phyloP scores from a whole-genome alignment of 2,888 invertebrate genomes.

The Pandemis heparana region DNA sequence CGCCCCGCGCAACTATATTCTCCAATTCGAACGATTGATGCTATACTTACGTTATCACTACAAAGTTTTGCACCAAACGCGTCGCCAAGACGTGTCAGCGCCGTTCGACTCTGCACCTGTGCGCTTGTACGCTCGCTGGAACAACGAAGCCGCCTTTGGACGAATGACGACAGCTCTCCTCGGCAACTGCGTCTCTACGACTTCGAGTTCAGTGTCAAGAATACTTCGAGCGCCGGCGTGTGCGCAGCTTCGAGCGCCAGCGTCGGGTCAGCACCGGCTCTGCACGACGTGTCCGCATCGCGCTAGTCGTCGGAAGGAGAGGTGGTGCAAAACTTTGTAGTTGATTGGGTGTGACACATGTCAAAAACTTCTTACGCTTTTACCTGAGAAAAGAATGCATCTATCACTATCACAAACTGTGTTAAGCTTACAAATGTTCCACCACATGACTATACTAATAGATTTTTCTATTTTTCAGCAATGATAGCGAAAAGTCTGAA shows the following conservation, averaged over 20 bases:
- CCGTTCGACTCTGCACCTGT: slow-evolving; percentile 43
- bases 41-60: slow-evolving; percentile 72
- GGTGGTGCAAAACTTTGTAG: slow-evolving; percentile 86
- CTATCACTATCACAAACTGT: slow-evolving; percentile 18
- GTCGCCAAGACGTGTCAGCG: slow-evolving; percentile 17
- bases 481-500: slow-evolving; percentile 71
- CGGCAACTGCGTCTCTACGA: not conserved
- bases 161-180: slow-evolving; percentile 1
- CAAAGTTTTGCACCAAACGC: slow-evolving; percentile 82
- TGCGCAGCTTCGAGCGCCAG: slow-evolving; percentile 37
- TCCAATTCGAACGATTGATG: slow-evolving; percentile 59
- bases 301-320: slow-evolving; percentile 55
- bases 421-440: not conserved
- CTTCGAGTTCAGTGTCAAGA: slow-evolving; percentile 7
- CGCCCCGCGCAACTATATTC: slow-evolving; percentile 74
- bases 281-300: slow-evolving; percentile 25
- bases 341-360: slow-evolving; percentile 54
- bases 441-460: slow-evolving; percentile 47
- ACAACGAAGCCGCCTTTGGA: slow-evolving; percentile 1
- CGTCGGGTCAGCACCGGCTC: slow-evolving; percentile 18
- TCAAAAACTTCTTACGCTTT: slow-evolving; percentile 29
- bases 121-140: slow-evolving; percentile 13
- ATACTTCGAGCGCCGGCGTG: slow-evolving; percentile 8
- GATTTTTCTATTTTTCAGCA: slow-evolving; percentile 73
- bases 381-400: slow-evolving; percentile 15